These are phyloP conservation scores for Sinelater perroti DNA, from an alignment of 2,888 invertebrate genomes.

Conservation along the genomic window DNA sequence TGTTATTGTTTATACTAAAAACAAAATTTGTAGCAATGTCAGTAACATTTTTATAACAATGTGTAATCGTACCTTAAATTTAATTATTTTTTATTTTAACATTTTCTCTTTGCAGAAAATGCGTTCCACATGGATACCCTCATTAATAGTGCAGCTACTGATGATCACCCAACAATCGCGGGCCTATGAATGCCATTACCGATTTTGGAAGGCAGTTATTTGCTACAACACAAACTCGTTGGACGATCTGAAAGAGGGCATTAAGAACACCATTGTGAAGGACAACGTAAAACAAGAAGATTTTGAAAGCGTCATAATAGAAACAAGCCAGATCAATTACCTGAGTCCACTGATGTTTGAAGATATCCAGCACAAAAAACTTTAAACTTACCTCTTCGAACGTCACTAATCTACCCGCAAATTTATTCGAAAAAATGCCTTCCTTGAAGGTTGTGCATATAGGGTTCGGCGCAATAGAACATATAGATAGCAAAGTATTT, in stretches of 20 bases:
- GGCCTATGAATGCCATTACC: neutral
- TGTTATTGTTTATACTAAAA: too few relatives aligned
- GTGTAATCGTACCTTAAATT: too few relatives aligned
- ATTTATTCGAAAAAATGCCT: neutral
- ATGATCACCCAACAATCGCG: too few relatives aligned
- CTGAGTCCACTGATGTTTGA: neutral
- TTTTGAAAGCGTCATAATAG: neutral
- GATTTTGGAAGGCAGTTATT: neutral
- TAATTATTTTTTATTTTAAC: too few relatives aligned
- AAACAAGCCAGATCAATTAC: conserved; percentile 3
- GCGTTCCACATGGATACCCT: too few relatives aligned
- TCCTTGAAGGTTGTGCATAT: conserved; percentile 3
- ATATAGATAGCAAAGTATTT: conserved; percentile 19
- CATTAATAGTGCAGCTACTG: too few relatives aligned
- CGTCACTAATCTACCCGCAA: neutral
- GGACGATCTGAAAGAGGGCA: neutral
- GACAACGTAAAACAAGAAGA: neutral
- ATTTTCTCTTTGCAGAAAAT: too few relatives aligned
- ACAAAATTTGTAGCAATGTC: too few relatives aligned
- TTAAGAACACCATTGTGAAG: neutral
- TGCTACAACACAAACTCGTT: neutral
- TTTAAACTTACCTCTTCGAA: neutral
- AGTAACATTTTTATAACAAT: too few relatives aligned
- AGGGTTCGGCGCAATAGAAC: conserved; percentile 10
- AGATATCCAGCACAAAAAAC: neutral